phyloP scores from a whole-genome alignment of 2,888 invertebrate species.

The Agrypnus murinus region DNA sequence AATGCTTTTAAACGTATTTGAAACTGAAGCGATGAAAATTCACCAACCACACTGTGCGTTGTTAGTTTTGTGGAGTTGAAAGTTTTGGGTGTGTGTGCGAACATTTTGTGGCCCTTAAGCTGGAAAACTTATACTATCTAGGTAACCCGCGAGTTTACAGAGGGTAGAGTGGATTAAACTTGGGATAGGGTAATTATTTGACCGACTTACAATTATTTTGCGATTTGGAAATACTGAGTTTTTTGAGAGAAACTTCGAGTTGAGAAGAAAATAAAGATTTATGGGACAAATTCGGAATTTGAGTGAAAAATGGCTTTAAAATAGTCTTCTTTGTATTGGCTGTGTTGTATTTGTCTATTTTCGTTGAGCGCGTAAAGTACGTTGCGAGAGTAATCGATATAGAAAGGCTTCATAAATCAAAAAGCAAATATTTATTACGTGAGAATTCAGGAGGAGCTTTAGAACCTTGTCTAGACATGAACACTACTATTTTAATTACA shows the following conservation, averaged over 20 bases:
- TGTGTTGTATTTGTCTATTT: no score
- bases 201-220: background rate
- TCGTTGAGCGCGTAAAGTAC: no score
- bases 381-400: no score
- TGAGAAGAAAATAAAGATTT: no score
- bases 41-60: conserved; percentile 6
- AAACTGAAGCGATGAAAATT: conserved; percentile 34
- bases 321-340: no score
- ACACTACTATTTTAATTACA: background rate
- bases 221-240: background rate
- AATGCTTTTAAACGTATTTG: conserved; percentile 20
- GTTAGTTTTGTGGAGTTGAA: conserved; percentile 14
- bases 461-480: background rate
- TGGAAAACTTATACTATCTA: conserved; percentile 34
- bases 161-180: conserved; percentile 18
- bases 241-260: no score
- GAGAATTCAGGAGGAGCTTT: no score
- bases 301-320: no score
- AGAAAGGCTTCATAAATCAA: no score
- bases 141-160: conserved; percentile 25
- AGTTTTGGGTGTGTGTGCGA: background rate
- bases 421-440: no score
- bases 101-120: conserved; percentile 20
- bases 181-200: background rate
- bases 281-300: no score